Evolutionary conservation across 2,888 invertebrate species (phyloP).

Genomic region (Odontocerum albicorne): DNA sequence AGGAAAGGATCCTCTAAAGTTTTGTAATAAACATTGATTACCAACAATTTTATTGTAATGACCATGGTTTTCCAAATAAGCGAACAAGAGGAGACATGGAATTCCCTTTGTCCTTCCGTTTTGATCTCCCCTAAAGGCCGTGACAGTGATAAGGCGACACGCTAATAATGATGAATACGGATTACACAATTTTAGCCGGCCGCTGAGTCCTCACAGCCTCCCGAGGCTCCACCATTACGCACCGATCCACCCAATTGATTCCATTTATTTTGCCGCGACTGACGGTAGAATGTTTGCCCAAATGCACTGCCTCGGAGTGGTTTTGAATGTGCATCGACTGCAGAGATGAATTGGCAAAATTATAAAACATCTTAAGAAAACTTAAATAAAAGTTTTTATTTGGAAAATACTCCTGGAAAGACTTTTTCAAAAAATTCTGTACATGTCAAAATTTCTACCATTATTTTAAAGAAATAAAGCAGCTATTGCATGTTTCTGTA

Average conservation of each 20-base stretch:
- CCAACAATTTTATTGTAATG: too few relatives aligned
- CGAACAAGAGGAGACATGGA: too few relatives aligned
- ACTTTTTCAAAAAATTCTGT: too few relatives aligned
- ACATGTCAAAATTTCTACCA: background rate
- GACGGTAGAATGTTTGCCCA: slow-evolving; percentile 7
- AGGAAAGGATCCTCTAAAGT: too few relatives aligned
- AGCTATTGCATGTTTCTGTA: background rate
- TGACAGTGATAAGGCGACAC: slow-evolving; percentile 11
- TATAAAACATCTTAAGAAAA: background rate
- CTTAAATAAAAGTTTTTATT: background rate
- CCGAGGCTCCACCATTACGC: background rate
- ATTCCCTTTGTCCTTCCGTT: too few relatives aligned
- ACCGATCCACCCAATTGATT: slow-evolving; percentile 11
- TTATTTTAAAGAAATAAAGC: background rate
- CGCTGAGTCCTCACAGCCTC: background rate
- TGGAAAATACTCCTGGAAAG: background rate
- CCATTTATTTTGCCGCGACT: slow-evolving; percentile 9
- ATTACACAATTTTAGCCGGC: slow-evolving; percentile 4
- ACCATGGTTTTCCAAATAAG: too few relatives aligned
- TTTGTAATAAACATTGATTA: too few relatives aligned
- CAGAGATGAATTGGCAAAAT: background rate
- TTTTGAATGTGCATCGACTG: background rate
- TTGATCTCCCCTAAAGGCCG: slow-evolving; percentile 7
- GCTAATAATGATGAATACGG: too few relatives aligned
- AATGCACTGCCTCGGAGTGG: too few relatives aligned